Conservation (phyloP, 2,113 vertebrate species). For the Pseudorasbora parva region DNA sequence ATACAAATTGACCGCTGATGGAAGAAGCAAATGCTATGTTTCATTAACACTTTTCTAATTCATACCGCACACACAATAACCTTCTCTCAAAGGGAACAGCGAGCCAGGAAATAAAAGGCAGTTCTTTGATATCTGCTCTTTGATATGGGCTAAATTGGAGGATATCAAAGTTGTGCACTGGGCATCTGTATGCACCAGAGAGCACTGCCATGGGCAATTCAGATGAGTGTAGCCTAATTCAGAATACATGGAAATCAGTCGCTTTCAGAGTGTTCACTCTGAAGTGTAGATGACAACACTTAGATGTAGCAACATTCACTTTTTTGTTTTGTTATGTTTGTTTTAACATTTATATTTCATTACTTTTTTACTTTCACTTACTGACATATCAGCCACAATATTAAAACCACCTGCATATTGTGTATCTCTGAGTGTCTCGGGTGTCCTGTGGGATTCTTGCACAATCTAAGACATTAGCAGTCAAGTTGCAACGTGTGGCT, state of each 20-base stretch:
- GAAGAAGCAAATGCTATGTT: neutral
- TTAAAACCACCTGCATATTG: no score
- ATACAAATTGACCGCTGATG: neutral
- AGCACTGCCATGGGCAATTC: neutral
- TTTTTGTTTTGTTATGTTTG: no score
- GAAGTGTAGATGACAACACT: conserved; percentile 38
- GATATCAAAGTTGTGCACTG: conserved; percentile 29
- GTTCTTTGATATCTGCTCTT: conserved; percentile 40
- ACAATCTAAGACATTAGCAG: no score
- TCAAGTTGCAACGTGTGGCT: no score
- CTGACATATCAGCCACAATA: neutral
- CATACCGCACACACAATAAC: neutral
- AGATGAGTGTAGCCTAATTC: conserved; percentile 4
- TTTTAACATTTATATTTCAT: no score
- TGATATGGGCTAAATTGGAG: conserved; percentile 27
- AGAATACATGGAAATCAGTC: conserved; percentile 27
- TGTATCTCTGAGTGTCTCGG: no score
- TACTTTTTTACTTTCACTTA: neutral
- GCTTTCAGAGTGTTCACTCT: conserved; percentile 23
- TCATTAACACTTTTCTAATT: neutral
- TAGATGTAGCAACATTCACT: conserved; percentile 18
- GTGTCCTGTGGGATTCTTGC: no score
- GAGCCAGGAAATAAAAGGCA: conserved; percentile 43
- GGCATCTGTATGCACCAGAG: conserved; percentile 25
- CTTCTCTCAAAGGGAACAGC: neutral